Percentiles rank a stretch among this genome's conserved stretches.
Conservation (phyloP, 2,888 invertebrate genomes). For the Drosophila barbarae region DNA sequence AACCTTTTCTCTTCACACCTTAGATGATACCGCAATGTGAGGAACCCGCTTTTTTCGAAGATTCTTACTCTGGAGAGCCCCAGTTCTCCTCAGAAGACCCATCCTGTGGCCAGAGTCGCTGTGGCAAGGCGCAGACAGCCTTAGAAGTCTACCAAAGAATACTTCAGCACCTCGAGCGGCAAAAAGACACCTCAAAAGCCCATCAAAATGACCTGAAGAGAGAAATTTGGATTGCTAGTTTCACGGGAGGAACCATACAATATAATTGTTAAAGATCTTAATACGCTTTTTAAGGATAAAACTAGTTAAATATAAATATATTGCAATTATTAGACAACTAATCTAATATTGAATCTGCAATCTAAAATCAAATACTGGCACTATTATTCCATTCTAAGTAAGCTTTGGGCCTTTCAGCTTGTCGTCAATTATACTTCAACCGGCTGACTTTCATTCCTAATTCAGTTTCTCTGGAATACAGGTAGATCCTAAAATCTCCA, state of each 20-base stretch:
- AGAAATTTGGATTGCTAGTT: slow-evolving; percentile 57
- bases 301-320: background rate
- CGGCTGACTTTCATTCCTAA: background rate
- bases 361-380: background rate
- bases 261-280: slow-evolving; percentile 41
- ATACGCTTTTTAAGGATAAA: slow-evolving; percentile 16
- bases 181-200: background rate
- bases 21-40: slow-evolving; percentile 59
- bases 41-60: background rate
- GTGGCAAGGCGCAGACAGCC: slow-evolving; percentile 50
- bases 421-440: background rate
- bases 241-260: slow-evolving; percentile 55
- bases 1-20: background rate
- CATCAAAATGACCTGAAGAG: slow-evolving; percentile 29
- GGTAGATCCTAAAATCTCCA: background rate
- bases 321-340: background rate
- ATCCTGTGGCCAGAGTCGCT: slow-evolving; percentile 50
- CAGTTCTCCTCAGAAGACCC: background rate
- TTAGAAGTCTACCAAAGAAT: slow-evolving; percentile 48
- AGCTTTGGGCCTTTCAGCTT: background rate
- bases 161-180: slow-evolving; percentile 24
- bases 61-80: slow-evolving; percentile 1
- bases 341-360: background rate
- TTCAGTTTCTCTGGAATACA: background rate
- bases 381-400: background rate